Percentiles rank a stretch among this genome's conserved stretches.
These are phyloP conservation scores for Apamea anceps DNA, from an alignment of 2,888 invertebrate genomes.

Conservation along the genomic window DNA sequence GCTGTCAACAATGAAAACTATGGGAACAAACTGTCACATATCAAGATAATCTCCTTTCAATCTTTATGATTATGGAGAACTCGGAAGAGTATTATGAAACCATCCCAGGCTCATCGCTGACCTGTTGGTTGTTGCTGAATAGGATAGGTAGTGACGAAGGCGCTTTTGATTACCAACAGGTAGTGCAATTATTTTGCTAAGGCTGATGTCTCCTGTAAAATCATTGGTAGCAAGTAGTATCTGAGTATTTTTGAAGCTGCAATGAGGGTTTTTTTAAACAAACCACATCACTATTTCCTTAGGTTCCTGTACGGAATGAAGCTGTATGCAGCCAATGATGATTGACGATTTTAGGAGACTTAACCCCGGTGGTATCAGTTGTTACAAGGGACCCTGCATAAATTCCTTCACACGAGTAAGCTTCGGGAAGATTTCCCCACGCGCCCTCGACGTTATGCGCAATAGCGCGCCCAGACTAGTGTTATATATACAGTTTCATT, in stretches of 20 bases:
- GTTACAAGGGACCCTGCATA: not conserved
- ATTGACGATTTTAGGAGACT: not conserved
- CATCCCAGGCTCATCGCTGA: conserved; percentile 5
- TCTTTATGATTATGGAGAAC: conserved; percentile 21
- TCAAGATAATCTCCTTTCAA: conserved; percentile 19
- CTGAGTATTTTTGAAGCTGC: not conserved
- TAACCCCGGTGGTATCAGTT: not conserved
- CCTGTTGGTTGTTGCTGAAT: conserved; percentile 15
- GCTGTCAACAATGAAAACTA: conserved; percentile 48
- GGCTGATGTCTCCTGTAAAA: not conserved
- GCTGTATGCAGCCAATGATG: not conserved
- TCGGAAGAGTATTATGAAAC: conserved; percentile 32
- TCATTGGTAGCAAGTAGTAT: not conserved
- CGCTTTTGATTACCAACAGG: too few species aligned
- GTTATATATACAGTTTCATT: too few species aligned
- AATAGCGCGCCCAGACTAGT: not conserved
- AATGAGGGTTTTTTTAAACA: not conserved
- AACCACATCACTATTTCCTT: not conserved
- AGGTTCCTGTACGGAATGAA: not conserved
- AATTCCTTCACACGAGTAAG: not conserved
- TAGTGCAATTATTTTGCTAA: not conserved
- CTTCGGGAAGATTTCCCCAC: not conserved
- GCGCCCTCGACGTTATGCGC: not conserved
- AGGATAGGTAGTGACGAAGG: not conserved
- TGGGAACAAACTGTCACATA: conserved; percentile 36